Evolutionary conservation across 2,113 vertebrate species (phyloP), one percentile per base, ranked within the genome.

Genomic region (Arenaria interpres): DNA sequence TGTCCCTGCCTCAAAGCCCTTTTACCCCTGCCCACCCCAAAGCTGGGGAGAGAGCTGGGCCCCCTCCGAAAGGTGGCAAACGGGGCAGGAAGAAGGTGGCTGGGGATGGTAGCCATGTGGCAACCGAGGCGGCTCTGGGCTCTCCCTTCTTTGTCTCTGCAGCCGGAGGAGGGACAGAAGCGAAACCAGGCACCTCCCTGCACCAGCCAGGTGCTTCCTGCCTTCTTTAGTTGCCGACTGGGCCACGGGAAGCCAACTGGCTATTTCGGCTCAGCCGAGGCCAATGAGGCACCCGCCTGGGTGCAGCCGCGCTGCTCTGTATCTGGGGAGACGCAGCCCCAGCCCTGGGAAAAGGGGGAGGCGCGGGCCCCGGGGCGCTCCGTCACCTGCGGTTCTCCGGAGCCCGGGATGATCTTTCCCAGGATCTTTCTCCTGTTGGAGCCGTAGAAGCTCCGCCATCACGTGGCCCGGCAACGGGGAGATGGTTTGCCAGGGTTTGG

Each of bases 131-230:
- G 10, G 43, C 39, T 48, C 63, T n/a, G 85, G 14, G 68, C 43
- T 74, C 77, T 93, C 76, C 94, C 81, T 78, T 48, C 57, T 79
- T 64, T 59, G 69, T 83, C 59, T 75, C 48, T 67, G 97, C 97
- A 96, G 94, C 94, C 90, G 95, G 60, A 82, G 80, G 75, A 88
- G 81, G 60, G 45, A 50, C 79, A 87, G 76, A 91, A 93, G 57
- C 2, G 37, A 71, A 69, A 66, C 80, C 9, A 13, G 81, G 60
- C 1, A 4, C 89, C 82, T 86, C 66, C 66, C 6, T 1, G 33
- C 88, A 25, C 51, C 82, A 39, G 71, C 97, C 98, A 98, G 98
- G 97, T 98, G 98, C 96, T 98, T 98, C 98, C 98, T 97, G 96
- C 80, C 5, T 68, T 84, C 96, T 41, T 88, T 79, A 88, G 91